phyloP scores from a whole-genome alignment of 2,797 vertebrate genomes.

The Aulostomus chinensis region DNA sequence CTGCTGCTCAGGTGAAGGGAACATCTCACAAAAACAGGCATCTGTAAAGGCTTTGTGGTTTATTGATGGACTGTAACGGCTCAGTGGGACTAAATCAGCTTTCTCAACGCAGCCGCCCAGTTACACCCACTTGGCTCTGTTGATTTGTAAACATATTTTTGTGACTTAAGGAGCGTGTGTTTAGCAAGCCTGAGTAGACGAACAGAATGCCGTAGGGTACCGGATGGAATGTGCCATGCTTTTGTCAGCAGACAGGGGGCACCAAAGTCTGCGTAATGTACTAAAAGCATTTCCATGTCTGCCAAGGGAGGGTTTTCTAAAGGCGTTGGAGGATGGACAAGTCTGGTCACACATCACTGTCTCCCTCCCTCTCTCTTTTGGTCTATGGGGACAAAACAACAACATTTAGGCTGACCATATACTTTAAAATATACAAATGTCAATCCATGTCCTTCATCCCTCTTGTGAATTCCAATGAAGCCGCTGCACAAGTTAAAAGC shows the following conservation, averaged over 20 bases:
- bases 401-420: slow-evolving; percentile 42
- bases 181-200: slow-evolving; percentile 29
- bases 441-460: slow-evolving; percentile 42
- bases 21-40: slow-evolving; percentile 22
- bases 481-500: slow-evolving; percentile 32
- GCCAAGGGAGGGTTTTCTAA: slow-evolving; percentile 33
- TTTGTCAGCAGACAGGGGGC: slow-evolving; percentile 57
- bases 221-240: slow-evolving; percentile 12
- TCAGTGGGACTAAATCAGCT: slow-evolving; percentile 33
- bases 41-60: slow-evolving; percentile 26
- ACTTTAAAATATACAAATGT: slow-evolving; percentile 52
- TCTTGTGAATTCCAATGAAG: slow-evolving; percentile 30
- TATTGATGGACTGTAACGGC: slow-evolving; percentile 27
- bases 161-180: slow-evolving; percentile 27
- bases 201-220: slow-evolving; percentile 14
- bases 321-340: slow-evolving; percentile 42
- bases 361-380: neutral
- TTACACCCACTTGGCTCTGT: slow-evolving; percentile 46
- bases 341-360: slow-evolving; percentile 45
- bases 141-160: slow-evolving; percentile 59
- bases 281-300: slow-evolving; percentile 54
- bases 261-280: slow-evolving; percentile 42
- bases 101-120: slow-evolving; percentile 20
- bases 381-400: slow-evolving; percentile 45
- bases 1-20: slow-evolving; percentile 30